Percentiles rank a stretch among this genome's conserved stretches.
Conservation (phyloP, 2,113 vertebrate genomes). For the Gadus macrocephalus region DNA sequence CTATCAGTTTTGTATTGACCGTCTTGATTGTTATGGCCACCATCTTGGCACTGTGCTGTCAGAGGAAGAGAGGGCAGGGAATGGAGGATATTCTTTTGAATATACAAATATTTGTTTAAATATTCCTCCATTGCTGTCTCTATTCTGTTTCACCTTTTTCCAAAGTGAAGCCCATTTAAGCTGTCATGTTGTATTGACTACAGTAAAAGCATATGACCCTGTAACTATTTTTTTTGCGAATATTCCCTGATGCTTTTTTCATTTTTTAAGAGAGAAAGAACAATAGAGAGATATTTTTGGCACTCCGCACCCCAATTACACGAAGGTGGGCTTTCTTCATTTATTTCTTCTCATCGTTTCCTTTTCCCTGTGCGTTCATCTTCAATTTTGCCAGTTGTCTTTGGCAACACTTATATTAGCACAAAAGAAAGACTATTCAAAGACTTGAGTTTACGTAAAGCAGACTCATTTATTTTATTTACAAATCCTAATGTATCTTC, state of each 20-base stretch:
- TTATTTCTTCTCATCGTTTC: background rate
- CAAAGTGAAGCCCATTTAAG: slow-evolving; percentile 7
- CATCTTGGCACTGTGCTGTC: background rate
- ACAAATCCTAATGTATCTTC: too few species aligned
- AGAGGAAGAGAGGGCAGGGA: background rate
- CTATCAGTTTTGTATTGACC: background rate
- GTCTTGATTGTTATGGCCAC: background rate
- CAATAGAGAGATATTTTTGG: slow-evolving; percentile 6
- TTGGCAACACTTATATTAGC: too few species aligned
- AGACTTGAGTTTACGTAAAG: too few species aligned
- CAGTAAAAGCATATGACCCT: slow-evolving; percentile 5
- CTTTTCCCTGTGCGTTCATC: background rate
- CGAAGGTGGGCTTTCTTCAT: background rate
- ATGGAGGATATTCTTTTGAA: too few species aligned
- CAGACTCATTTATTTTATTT: too few species aligned
- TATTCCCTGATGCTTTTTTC: slow-evolving; percentile 12
- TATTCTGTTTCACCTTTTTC: background rate
- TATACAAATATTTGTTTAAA: too few species aligned
- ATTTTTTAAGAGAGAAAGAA: background rate
- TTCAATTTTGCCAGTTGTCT: too few species aligned
- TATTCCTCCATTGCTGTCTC: background rate
- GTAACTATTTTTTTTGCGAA: slow-evolving; percentile 26
- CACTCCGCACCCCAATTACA: background rate
- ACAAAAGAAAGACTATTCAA: too few species aligned
- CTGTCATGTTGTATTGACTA: background rate